Evolutionary conservation across 1,140 invertebrate genomes (phyloP).

Genomic region (Spodoptera frugiperda): DNA sequence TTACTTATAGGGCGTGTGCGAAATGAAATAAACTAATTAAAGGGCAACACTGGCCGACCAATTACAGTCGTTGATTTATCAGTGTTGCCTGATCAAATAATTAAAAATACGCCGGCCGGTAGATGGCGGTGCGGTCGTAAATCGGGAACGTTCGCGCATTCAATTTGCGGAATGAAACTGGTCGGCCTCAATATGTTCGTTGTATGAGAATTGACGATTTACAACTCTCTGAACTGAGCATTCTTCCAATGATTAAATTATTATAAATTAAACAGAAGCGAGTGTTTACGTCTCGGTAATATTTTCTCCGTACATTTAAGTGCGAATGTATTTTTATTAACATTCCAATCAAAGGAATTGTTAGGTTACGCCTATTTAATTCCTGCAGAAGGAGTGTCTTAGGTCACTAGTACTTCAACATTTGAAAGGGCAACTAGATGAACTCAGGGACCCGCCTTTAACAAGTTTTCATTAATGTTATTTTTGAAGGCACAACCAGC

Average conservation of each 20-base stretch:
- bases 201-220: constrained; percentile 60
- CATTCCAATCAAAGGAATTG: background rate
- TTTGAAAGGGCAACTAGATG: too few relatives aligned
- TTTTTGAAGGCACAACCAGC: too few relatives aligned
- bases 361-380: background rate
- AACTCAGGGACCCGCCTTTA: too few relatives aligned
- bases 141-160: constrained; percentile 67
- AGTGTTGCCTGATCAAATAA: constrained; percentile 82
- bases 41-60: constrained; percentile 67
- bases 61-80: constrained; percentile 80
- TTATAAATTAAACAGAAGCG: constrained; percentile 39
- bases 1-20: constrained; percentile 68
- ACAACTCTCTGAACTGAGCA: constrained; percentile 42
- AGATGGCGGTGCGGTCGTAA: constrained; percentile 64
- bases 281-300: background rate
- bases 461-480: too few relatives aligned
- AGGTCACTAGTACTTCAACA: too few relatives aligned
- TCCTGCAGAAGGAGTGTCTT: too few relatives aligned
- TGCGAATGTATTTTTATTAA: constrained; percentile 1
- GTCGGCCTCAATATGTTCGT: constrained; percentile 38
- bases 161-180: constrained; percentile 73
- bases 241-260: constrained; percentile 48
- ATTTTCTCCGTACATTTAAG: background rate
- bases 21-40: constrained; percentile 79
- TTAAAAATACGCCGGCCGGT: constrained; percentile 76